Evolutionary conservation across 92 coral and sea anemone species (phyloP), one percentile per base, ranked within the genome.

Genomic region (Anthopleura xanthogrammica): DNA sequence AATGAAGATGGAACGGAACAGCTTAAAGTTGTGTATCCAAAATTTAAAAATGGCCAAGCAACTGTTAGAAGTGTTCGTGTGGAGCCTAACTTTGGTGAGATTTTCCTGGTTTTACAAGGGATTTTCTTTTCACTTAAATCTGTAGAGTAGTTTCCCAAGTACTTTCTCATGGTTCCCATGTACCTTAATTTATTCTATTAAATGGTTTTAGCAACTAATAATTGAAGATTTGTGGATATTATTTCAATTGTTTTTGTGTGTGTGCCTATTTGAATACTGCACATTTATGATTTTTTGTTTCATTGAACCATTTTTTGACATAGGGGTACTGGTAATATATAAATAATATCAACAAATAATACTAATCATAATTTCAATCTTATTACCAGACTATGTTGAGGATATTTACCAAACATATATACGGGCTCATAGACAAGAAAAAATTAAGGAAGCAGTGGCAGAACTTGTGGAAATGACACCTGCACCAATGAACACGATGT

Each of bases 371-470:
- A 3, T 39, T 3, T 4, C 11, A 6, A 1, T 39, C 12, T 17
- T 72, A 5, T 72, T 43, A 5, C n/a, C 14, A 73, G 79, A 75
- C 40, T 75, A 75, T 75, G 57, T 75, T 40, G 79, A 75, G 42
- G 57, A 75, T 2, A 75, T 75, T 52, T 75, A 75, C 57, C 29
- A 42, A 43, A 16, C 57, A 3, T 75, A 42, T 16, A 43, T 75
- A 41, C 0, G 58, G 5, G 79, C 56, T 22, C 57, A 75, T 17
- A 75, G 40, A 75, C 0, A 42, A 52, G 29, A 52, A 40, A 75
- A 41, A 52, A 16, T 75, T 6, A 19, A 5, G 2, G 56, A 42
- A 0, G 57, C 57, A 17, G 79, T 75, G 40, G 6, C 22, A 22
- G 79, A 75, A 52, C 57, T 75, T 42, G 79, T 42, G 24, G 58